These are phyloP conservation scores for Lithophane ornitopus DNA, from an alignment of 2,888 invertebrate genomes.

Conservation along the genomic window DNA sequence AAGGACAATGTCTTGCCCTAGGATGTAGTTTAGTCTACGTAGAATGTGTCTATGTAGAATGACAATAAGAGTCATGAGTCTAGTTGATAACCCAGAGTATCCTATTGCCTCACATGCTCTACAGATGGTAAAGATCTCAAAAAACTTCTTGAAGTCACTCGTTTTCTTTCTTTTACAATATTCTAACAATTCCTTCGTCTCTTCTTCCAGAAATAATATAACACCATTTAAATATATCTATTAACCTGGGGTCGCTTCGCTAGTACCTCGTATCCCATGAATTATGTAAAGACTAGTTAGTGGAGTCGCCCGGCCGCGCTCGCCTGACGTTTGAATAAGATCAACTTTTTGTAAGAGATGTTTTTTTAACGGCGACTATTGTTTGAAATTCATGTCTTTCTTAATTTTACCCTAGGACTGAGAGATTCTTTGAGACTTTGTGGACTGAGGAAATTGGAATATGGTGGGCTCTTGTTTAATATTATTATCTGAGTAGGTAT, in stretches of 20 bases:
- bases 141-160: background rate
- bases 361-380: constrained; percentile 55
- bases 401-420: constrained; percentile 20
- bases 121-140: background rate
- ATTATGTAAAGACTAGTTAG: constrained; percentile 75
- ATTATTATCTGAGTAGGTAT: too few species aligned
- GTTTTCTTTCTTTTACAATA: background rate
- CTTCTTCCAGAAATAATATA: constrained; percentile 53
- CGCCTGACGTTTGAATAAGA: constrained; percentile 71
- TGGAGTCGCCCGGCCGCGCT: constrained; percentile 43
- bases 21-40: background rate
- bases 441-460: background rate
- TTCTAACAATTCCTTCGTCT: background rate
- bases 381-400: constrained; percentile 54
- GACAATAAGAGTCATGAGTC: background rate
- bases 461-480: background rate
- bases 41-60: background rate
- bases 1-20: background rate
- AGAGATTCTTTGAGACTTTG: constrained; percentile 7
- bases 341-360: constrained; percentile 49
- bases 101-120: background rate
- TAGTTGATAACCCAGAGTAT: background rate
- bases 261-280: constrained; percentile 74
- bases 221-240: constrained; percentile 76
- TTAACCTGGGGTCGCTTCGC: constrained; percentile 85